A percentile compares a stretch with the other conserved stretches of the same genome.
These are phyloP conservation scores for Actias luna DNA, from an alignment of 2,888 invertebrate species.

Conservation along the genomic window DNA sequence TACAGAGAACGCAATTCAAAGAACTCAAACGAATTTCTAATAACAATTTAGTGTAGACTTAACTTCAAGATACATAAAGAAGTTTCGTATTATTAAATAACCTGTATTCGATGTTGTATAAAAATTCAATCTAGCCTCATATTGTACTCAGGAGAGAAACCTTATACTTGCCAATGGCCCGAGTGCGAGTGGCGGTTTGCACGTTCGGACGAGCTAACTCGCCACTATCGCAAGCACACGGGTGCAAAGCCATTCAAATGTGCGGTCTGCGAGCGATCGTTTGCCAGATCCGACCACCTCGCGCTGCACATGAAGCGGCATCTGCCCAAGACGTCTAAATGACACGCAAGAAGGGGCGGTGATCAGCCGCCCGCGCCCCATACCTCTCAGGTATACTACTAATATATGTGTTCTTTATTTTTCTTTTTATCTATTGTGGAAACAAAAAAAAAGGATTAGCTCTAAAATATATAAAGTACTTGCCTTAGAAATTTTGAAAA, in stretches of 20 bases:
- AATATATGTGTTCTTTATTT: not conserved
- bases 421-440: too few relatives aligned
- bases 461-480: too few relatives aligned
- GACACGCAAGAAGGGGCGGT: constrained; percentile 78
- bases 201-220: constrained; percentile 96
- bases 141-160: constrained; percentile 92
- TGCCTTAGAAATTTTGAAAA: too few relatives aligned
- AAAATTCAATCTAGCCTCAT: not conserved
- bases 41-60: too few relatives aligned
- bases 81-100: not conserved
- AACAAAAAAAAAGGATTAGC: too few relatives aligned
- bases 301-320: constrained; percentile 98
- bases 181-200: constrained; percentile 99
- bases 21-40: too few relatives aligned
- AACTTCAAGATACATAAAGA: too few relatives aligned
- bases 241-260: constrained; percentile 99
- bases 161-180: constrained; percentile 98
- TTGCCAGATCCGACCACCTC: constrained; percentile 97
- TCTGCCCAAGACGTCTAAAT: constrained; percentile 92
- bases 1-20: not conserved
- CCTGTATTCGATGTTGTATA: not conserved
- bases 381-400: constrained; percentile 54
- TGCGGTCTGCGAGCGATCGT: constrained; percentile 96
- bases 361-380: constrained; percentile 67
- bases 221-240: constrained; percentile 98